Conservation (phyloP, 2,113 vertebrate genomes). For the Haliaeetus leucogaster region DNA sequence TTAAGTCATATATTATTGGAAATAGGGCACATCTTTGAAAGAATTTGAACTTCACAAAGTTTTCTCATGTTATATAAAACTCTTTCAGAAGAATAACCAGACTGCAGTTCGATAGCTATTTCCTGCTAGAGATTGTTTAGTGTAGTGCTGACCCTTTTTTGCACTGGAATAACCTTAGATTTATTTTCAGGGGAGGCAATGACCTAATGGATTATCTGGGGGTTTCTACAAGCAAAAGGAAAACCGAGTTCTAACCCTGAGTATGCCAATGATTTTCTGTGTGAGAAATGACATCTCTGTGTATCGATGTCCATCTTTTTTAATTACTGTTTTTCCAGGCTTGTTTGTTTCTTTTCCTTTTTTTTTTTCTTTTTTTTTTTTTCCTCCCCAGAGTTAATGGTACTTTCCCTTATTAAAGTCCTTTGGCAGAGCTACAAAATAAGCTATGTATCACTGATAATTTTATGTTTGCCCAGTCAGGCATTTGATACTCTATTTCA, state of each 20-base stretch:
- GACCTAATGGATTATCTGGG: not conserved
- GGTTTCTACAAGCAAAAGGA: not conserved
- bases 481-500: not conserved
- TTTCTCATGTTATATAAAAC: not conserved
- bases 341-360: not conserved
- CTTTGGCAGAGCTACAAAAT: not conserved
- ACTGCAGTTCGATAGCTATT: not conserved
- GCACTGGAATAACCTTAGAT: not conserved
- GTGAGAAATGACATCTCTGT: not conserved
- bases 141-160: not conserved
- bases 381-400: not conserved
- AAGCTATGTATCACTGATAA: not conserved
- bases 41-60: not conserved
- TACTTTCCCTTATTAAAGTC: not conserved
- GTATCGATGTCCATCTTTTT: not conserved
- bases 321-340: not conserved
- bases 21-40: conserved; percentile 2
- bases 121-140: not conserved
- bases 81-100: not conserved
- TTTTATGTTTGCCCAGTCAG: not conserved
- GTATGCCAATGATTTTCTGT: not conserved
- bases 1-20: not conserved
- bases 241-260: not conserved
- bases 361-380: not conserved
- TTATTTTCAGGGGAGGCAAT: not conserved